phyloP scores from a whole-genome alignment of 2,888 invertebrate genomes.

The Temnothorax ravouxi region DNA sequence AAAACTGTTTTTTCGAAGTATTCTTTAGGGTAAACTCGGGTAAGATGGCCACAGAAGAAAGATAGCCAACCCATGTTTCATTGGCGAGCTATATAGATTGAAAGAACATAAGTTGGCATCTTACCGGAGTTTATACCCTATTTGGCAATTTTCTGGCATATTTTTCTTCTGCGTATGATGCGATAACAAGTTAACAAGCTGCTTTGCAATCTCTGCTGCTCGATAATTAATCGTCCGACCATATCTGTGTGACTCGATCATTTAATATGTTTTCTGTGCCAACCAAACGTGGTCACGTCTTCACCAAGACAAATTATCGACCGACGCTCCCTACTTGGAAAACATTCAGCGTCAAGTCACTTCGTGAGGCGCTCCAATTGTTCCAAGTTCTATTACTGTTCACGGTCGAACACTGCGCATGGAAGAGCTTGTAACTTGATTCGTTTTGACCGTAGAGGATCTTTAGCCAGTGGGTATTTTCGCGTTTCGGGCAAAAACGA shows the following conservation, averaged over 20 bases:
- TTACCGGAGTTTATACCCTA: too few species aligned
- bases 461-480: conserved; percentile 36
- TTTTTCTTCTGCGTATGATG: background rate
- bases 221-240: conserved; percentile 16
- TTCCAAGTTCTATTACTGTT: conserved; percentile 68
- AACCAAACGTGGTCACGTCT: conserved; percentile 43
- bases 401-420: conserved; percentile 59
- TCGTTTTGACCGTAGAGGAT: conserved; percentile 38
- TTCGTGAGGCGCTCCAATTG: conserved; percentile 62
- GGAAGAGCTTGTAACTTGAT: conserved; percentile 69
- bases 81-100: too few species aligned
- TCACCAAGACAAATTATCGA: conserved; percentile 45
- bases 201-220: background rate
- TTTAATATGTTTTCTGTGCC: conserved; percentile 45
- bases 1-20: background rate
- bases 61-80: too few species aligned
- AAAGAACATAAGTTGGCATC: too few species aligned
- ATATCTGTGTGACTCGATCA: conserved; percentile 5
- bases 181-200: background rate
- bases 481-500: conserved; percentile 19
- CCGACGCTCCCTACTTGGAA: conserved; percentile 62
- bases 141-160: background rate
- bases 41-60: too few species aligned
- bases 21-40: too few species aligned
- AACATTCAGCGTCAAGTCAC: conserved; percentile 67